Evolutionary conservation across 23 tunicate species (phyloP), one percentile per base, ranked within the genome.

Genomic region (Halocynthia roretzi): DNA sequence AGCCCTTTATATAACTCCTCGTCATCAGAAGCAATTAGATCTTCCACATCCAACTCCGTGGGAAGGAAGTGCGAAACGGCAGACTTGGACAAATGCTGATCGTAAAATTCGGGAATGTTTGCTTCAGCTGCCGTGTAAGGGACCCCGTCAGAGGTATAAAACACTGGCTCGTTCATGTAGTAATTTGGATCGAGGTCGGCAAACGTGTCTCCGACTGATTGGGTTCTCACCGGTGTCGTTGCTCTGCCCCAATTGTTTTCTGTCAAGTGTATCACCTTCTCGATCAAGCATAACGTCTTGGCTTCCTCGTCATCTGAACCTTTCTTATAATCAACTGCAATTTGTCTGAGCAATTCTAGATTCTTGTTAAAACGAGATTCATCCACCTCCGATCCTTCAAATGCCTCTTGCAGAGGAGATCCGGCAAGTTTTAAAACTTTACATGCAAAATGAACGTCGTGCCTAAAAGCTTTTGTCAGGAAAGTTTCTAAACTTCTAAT

Each of bases 121-220:
- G 88, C 96, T 52, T 89, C 96, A 7, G 96, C 96, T 56, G 96
- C 82, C 7, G 96, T 89, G 72, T 89, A 89, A 54, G 68, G 85
- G 5, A 78, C 75, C 7, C 96, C 96, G 6, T 76, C 72, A 10
- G 96, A 88, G 6, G 96, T 89, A 52, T 73, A 85, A 72, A 71
- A 84, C 22, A 84, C 89, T 8, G 89, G 83, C 69, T 84, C 89
- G 54, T 84, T 84, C 83, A 74, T 74, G 78, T 74, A 74, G 63
- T 74, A 74, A 74, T 74, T 74, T 54, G 53, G 64, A 74, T 74
- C 78, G 10, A 52, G 40, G 20, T 74, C 78, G 64, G 60, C n/a
- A 12, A 74, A 53, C 23, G 14, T 18, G 56, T 74, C 78, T 18
- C 78, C 78, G 21, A 54, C 53, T 5, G 78, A 74, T 50, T 74